These are phyloP conservation scores for Eueides isabella DNA, from an alignment of 1,140 invertebrate species.

Conservation along the genomic window DNA sequence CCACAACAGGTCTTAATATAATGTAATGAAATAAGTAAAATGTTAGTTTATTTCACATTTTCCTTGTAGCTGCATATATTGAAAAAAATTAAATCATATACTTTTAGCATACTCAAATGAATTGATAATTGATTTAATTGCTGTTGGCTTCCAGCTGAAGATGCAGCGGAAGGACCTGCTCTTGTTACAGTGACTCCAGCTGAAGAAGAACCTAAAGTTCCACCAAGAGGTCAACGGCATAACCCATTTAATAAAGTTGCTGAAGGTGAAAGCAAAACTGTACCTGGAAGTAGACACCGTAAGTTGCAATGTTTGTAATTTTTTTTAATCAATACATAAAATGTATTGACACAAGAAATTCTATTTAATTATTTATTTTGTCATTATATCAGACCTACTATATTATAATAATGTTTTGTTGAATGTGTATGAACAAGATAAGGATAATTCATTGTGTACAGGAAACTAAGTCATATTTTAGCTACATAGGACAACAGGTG, in stretches of 20 bases:
- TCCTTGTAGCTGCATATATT: no score
- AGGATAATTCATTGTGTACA: background rate
- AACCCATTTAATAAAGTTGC: conserved; percentile 77
- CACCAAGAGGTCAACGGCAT: conserved; percentile 73
- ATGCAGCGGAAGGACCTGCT: conserved; percentile 65
- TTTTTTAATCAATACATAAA: background rate
- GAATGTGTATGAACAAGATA: background rate
- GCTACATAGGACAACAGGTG: no score
- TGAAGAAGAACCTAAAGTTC: conserved; percentile 69
- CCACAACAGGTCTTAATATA: no score
- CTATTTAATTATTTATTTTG: no score
- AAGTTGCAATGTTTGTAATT: conserved; percentile 37
- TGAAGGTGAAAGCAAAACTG: conserved; percentile 60
- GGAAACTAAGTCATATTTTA: background rate
- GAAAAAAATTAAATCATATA: no score
- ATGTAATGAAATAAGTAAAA: no score
- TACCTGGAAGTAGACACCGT: conserved; percentile 72
- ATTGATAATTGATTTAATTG: background rate
- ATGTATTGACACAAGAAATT: no score
- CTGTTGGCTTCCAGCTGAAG: conserved; percentile 53
- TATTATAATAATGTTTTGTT: background rate
- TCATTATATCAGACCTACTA: no score
- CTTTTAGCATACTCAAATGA: no score
- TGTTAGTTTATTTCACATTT: no score
- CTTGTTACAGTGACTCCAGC: conserved; percentile 56